Percentiles rank a stretch among this genome's conserved stretches.
phyloP scores from a whole-genome alignment of 1,140 invertebrate species.

The Drosophila setifemur region DNA sequence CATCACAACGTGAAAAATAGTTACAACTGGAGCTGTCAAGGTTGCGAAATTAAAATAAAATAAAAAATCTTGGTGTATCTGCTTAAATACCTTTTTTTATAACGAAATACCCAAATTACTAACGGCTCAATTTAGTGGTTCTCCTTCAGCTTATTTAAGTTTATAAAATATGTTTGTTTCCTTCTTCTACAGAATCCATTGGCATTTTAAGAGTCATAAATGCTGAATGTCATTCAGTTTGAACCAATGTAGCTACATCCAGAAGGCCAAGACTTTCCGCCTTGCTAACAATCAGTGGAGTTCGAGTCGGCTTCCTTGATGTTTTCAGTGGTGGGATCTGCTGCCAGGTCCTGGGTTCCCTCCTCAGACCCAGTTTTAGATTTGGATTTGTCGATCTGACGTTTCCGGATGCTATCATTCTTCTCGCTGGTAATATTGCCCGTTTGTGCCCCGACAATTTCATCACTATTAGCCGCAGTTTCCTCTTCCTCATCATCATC shows the following conservation, averaged over 20 bases:
- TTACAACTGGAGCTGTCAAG: slow-evolving; percentile 8
- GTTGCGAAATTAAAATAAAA: slow-evolving; percentile 4
- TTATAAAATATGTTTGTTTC: neutral
- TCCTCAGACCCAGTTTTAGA: slow-evolving; percentile 12
- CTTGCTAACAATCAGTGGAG: slow-evolving; percentile 36
- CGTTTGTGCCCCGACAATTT: neutral
- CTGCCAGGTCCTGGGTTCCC: neutral
- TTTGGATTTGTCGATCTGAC: slow-evolving; percentile 3
- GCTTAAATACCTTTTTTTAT: neutral
- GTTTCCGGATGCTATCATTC: neutral
- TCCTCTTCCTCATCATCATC: slow-evolving; percentile 90
- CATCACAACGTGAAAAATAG: slow-evolving; percentile 8
- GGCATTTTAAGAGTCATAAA: slow-evolving; percentile 3
- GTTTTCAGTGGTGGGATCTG: slow-evolving; percentile 1
- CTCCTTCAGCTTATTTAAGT: neutral
- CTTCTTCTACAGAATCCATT: slow-evolving; percentile 5
- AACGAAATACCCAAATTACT: neutral
- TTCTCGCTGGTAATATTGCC: neutral
- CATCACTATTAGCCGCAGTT: slow-evolving; percentile 44
- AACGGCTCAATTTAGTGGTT: neutral
- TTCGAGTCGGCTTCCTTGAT: slow-evolving; percentile 1
- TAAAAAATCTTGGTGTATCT: neutral
- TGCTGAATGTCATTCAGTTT: slow-evolving; percentile 17
- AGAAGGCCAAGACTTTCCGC: neutral
- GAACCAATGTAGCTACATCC: slow-evolving; percentile 5